Base-by-base conservation (phyloP, 2,113 vertebrate genomes). In the Melospiza melodia region DNA sequence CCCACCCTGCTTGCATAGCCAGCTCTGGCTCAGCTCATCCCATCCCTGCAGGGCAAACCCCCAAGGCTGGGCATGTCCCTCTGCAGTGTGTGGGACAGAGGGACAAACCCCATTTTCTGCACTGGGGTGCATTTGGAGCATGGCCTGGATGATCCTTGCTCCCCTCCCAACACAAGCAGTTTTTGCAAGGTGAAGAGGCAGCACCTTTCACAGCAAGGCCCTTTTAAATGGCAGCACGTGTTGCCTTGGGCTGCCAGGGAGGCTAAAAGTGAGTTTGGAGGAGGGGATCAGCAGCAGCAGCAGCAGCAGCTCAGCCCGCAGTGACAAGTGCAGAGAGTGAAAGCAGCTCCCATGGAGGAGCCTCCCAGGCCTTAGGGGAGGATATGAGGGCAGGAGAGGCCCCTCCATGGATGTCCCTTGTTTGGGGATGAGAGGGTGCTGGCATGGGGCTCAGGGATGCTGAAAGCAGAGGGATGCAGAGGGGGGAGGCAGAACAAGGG, bases 91-190 rank as follows among this genome's bases (percentile, higher is more conserved):
- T 10, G 27, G 79, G 43, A 61, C 62, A 19, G 18, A 33, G 39
- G 41, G 41, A 43, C 41, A 43, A 43, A 43, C 59, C 37, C 2
- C 0, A 0, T 4, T 15, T 28, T 31, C 35, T 1, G 0, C 2
- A 0, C 1, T 15, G 57, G 30, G 49, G 3, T 23, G 61, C 15
- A 0, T 41, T 20, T 65, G 46, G 37, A 69, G 55, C 7, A 1
- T 4, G 14, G 17, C 19, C 2, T 9, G 39, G 44, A 4, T 43
- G n/a, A 11, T 30, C 17, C 20, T 23, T 5, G 22, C 6, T 37
- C 54, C 54, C 21, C 54, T 72, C 5, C 62, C 27, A 25, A 12
- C n/a, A n/a, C 25, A 6, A 2, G 7, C 5, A 1, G 1, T 12
- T 35, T 43, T 51, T 68, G 28, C 15, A 41, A 54, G 24, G 63